Evolutionary conservation across 2,113 vertebrate species (phyloP).

Genomic region (Strix uralensis): DNA sequence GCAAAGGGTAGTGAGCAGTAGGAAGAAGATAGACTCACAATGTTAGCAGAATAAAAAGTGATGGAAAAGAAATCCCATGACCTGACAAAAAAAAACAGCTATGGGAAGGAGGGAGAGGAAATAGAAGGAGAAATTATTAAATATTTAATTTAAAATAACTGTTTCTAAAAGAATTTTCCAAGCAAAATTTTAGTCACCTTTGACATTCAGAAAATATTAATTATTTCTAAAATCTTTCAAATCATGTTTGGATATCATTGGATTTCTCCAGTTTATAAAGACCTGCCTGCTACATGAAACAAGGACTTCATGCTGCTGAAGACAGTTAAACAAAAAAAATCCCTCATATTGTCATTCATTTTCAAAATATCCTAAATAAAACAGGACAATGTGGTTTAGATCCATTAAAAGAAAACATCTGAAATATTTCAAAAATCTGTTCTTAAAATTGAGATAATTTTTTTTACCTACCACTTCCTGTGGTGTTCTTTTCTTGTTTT

Average conservation of each 20-base stretch:
- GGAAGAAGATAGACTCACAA: not conserved
- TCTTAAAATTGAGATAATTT: not conserved
- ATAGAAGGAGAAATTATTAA: not conserved
- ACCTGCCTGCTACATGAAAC: not conserved
- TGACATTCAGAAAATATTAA: not conserved
- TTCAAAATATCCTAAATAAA: not conserved
- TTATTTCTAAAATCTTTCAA: not conserved
- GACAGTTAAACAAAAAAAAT: not conserved
- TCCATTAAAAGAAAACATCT: not conserved
- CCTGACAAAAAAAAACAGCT: not conserved
- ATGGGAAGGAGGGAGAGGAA: not conserved
- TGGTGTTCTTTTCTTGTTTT: not conserved
- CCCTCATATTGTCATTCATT: not conserved
- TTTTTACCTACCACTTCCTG: not conserved
- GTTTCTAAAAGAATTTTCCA: not conserved
- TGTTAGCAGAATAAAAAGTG: not conserved
- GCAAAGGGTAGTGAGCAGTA: not conserved
- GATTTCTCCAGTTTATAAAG: not conserved
- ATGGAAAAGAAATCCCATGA: fast-evolving
- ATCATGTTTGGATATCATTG: not conserved
- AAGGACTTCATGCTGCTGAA: not conserved
- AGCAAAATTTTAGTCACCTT: not conserved
- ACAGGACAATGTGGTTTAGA: not conserved
- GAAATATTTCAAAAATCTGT: not conserved
- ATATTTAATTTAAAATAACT: not conserved